Base-by-base conservation (phyloP, 2,888 invertebrate species). In the Scaptodrosophila latifasciaeformis region DNA sequence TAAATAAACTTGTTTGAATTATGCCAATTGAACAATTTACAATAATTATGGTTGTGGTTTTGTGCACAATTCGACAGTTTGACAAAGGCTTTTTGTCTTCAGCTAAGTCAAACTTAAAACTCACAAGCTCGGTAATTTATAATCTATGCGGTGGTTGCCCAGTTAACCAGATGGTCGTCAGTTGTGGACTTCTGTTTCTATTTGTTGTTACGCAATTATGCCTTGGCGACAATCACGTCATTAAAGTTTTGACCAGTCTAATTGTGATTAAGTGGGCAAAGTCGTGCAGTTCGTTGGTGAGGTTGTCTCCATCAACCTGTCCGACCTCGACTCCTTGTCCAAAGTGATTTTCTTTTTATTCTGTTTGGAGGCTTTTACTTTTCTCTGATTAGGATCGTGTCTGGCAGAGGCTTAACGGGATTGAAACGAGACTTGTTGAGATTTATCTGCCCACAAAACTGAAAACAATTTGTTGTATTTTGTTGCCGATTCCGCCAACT, bases 401-500 rank as follows among this genome's bases (percentile, higher is more conserved):
- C n/a, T n/a, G n/a, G n/a, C n/a, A n/a, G 62, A 62, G 65, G 56
- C 37, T 39, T 65, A 65, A 65, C 62, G 65, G 65, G 48, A n/a
- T n/a, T n/a, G n/a, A n/a, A n/a, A n/a, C n/a, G n/a, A n/a, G n/a
- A n/a, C n/a, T n/a, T n/a, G n/a, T n/a, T n/a, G n/a, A 60, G 72
- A 70, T 58, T 59, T 68, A 72, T 70, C 67, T 59, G 52, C 51
- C 45, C 45, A 27, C 50, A 13, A 5, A 60, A 72, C 65, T 57
- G 63, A 67, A 60, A 64, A 67, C 72, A 72, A 65, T 72, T 70
- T 76, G 70, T 63, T 60, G 50, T 39, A 17, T 13, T 37, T 35
- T 13, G 13, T 35, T 35, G 35, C 2, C 12, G 15, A 13, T 35
- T 13, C n/a, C 44, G 52, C 46, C 51, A 43, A 31, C 37, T 31